Evolutionary conservation across 2,113 vertebrate species (phyloP), one percentile per base, ranked within the genome.

Genomic region (Aythya baeri): DNA sequence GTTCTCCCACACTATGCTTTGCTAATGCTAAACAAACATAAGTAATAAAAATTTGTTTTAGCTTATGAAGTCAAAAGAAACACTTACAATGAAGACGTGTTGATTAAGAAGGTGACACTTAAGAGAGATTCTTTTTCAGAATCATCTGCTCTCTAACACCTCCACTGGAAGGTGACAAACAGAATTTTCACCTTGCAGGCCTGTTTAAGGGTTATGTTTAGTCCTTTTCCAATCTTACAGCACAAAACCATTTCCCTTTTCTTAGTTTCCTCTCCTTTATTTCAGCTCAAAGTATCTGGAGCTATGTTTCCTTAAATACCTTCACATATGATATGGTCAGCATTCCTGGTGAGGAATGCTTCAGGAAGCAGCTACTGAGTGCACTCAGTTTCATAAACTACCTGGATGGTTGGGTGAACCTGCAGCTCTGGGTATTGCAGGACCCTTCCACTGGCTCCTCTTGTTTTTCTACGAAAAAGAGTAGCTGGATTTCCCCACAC

Each of bases 1-100:
- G 93, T 94, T 96, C 95, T 94, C 73, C 94, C 93, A 96, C 82
- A 91, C 86, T 86, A 17, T 38, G 83, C 65, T 90, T 95, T 91
- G 83, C 88, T 94, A 94, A 95, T 78, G 25, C 86, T 81, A 91
- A 84, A 85, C 94, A 97, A 95, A 86, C 86, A 61, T 29, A 74
- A 93, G 50, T 82, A 46, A 31, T 44, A 94, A 87, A 86, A 81
- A 68, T n/a, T 74, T 27, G 49, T 1, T 92, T 92, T 78, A 75
- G 79, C 41, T 94, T 91, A 76, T 74, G 87, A 91, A 94, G 63
- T 91, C 63, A 80, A 79, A 94, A 96, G 83, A 91, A 94, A 89
- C 67, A 71, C 50, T 70, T 77, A 38, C 14, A 73, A 11, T 44
- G 86, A 97, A 89, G 84, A 82, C 61, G 57, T 4, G 9, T 26